phyloP scores from a whole-genome alignment of 2,888 invertebrate species.

The Oithona nana region DNA sequence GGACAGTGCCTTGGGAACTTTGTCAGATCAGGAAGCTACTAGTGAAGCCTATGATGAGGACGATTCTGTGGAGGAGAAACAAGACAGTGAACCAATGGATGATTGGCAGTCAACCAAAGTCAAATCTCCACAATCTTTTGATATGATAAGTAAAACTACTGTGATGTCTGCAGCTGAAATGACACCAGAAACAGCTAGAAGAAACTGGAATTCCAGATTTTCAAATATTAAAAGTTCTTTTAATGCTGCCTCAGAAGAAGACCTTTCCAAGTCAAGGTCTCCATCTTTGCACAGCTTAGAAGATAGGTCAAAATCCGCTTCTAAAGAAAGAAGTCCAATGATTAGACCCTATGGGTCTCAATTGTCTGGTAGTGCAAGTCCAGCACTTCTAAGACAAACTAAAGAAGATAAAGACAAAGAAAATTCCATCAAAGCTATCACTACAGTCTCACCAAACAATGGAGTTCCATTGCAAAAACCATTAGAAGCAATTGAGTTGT shows the following conservation, averaged over 20 bases:
- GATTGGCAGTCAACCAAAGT: neutral
- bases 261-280: slow-evolving; percentile 7
- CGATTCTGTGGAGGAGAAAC: slow-evolving; percentile 12
- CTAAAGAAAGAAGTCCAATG: too few relatives aligned
- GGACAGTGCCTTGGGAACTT: neutral
- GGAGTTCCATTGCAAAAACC: neutral
- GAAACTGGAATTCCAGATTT: slow-evolving; percentile 15
- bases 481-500: neutral
- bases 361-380: neutral
- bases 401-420: slow-evolving; percentile 13
- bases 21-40: slow-evolving; percentile 8
- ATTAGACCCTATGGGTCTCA: neutral
- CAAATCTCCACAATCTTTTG: neutral
- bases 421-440: neutral
- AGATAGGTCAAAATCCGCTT: too few relatives aligned
- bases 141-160: too few relatives aligned
- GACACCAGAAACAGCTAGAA: slow-evolving; percentile 6
- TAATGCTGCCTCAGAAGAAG: neutral
- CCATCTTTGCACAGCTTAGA: neutral
- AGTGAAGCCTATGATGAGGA: slow-evolving; percentile 12
- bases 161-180: neutral
- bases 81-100: slow-evolving; percentile 6
- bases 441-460: neutral
- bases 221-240: slow-evolving; percentile 15
- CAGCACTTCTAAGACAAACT: neutral